Evolutionary conservation across 2,797 vertebrate species (phyloP), one percentile per base, ranked within the genome.

Genomic region (Apogon hyalosoma): DNA sequence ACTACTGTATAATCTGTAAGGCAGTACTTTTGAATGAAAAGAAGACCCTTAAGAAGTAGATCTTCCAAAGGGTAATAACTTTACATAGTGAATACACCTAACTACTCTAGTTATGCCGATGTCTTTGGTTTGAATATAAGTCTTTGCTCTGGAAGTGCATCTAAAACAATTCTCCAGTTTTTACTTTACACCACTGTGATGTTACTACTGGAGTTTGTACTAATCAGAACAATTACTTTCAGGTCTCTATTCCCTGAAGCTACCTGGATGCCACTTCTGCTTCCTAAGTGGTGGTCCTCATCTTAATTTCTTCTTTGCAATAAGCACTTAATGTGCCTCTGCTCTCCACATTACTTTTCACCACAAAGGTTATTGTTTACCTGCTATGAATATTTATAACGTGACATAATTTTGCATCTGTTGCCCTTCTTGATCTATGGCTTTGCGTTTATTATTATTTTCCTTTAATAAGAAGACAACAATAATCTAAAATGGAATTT

Each of bases 81-180:
- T 28, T 15, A 79, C 51, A 58, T 41, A 36, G 53, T 66, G 15
- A 66, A 52, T 79, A 57, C 40, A 62, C 41, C 46, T 33, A 60
- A 68, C 14, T 4, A 61, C 47, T 52, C 68, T 21, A 58, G 48
- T 54, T 63, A 6, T 60, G 50, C n/a, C 52, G 40, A 41, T 69
- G 64, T 88, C 88, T 91, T 90, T 89, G 86, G 87, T 89, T 88
- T 80, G 38, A 67, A 83, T 40, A 57, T 15, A 79, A 82, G 63
- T 77, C 69, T 82, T 78, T 59, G 21, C 40, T 54, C 47, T 60
- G 24, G 11, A 57, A 83, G 81, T 87, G 79, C 75, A 83, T 75
- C 76, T 73, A 64, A 82, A 87, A 77, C 60, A 66, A 24, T 66
- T 46, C 51, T 69, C 47, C 19, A 51, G 24, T 43, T 40, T 15